Base-by-base conservation (phyloP, 2,113 vertebrate genomes). In the Python bivittatus region DNA sequence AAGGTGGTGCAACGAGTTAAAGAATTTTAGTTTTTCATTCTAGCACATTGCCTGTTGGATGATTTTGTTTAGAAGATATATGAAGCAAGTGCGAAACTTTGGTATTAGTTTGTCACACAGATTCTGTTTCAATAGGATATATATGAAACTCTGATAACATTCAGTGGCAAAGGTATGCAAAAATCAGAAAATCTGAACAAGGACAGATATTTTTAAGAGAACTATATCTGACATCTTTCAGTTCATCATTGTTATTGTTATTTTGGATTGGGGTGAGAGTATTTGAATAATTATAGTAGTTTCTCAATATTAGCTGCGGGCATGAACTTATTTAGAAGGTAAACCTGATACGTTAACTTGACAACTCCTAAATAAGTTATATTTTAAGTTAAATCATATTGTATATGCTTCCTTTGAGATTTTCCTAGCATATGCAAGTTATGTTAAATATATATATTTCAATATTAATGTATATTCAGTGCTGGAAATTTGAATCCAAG, bases 401-500 rank as follows among this genome's bases (percentile, higher is more conserved):
- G 13, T 60, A 20, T 88, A 15, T 52, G 2, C 57, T 64, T 91
- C n/a, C 15, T 0, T 1, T 60, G 8, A n/a, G 8, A 38, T 2
- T 13, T 27, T 13, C 53, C 3, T 48, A 57, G 64, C 3, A 48
- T 12, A 48, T 29, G 27, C 27, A 60, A 58, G 68, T 60, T 92
- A 84, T 88, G 38, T 84, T 17, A 42, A 64, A 52, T 64, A 15
- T 10, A 29, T 61, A n/a, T n/a, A n/a, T 92, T 64, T 64, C 38
- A 54, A 68, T 23, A 22, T 27, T 10, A 84, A 52, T 84, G 53
- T 61, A 61, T 52, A 56, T 60, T 53, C 20, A 60, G 48, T 20
- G 56, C 38, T 22, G 83, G 68, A 58, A 91, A 52, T 57, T 58
- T 83, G 52, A 92, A 92, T 92, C 38, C 29, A 84, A 86, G 79